Base-by-base conservation (phyloP, 2,797 vertebrate genomes). In the Hoplostethus atlanticus region DNA sequence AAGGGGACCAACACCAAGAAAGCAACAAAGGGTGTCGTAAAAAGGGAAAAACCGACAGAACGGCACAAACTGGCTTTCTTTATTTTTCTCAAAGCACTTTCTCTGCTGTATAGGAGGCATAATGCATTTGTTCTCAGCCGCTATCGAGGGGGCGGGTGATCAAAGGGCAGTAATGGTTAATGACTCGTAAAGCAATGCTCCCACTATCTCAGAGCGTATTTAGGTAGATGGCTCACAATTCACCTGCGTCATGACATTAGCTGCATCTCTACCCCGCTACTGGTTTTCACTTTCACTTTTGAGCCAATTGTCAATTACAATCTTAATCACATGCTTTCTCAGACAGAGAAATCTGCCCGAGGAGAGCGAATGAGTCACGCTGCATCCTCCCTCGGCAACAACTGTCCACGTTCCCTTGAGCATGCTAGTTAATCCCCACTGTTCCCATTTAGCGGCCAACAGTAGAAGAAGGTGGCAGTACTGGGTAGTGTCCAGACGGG, bases 131-230 rank as follows among this genome's bases (percentile, higher is more conserved):
- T 71, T 56, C 51, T 40, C 13, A 0, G 25, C 40, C 44, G 51
- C 50, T 64, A 54, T 69, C 8, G 68, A 62, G 60, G 15, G 9
- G 12, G 5, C 42, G 47, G 54, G 42, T 21, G 54, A 76, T 71
- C 21, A 71, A 71, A 81, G 68, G 56, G 40, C 42, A 54, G 42
- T 58, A 44, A 65, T 15, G 58, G 13, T 50, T 63, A 75, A 64
- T 71, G 48, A 55, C 55, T 76, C 38, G 30, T 13, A 62, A 56
- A 71, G 28, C 47, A 61, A 28, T 28, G 56, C 38, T 6, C 21
- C 6, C 10, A 25, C 8, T 21, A 13, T 44, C 38, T 55, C 52
- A 4, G 40, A 10, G 40, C 11, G 11, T 42, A 42, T 42, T 42
- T 42, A 11, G 40, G 40, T 11, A 6, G 59, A 34, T 48, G 59